A percentile compares a stretch with the other conserved stretches of the same genome.
phyloP scores from a whole-genome alignment of 2,113 vertebrate genomes.

The Aleadryas rufinucha region DNA sequence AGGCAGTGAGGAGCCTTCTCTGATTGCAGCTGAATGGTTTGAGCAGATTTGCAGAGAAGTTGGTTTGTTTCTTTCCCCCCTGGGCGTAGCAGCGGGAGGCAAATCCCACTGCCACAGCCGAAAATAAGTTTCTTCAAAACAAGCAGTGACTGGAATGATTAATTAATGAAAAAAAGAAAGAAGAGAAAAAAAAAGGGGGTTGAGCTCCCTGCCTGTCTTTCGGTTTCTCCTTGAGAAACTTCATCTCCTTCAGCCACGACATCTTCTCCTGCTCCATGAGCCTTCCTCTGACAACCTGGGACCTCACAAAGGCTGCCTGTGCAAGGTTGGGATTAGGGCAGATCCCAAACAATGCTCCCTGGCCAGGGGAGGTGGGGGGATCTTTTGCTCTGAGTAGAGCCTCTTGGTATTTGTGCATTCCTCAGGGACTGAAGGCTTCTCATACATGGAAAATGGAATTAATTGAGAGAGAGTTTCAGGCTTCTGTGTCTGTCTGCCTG shows the following conservation, averaged over 20 bases:
- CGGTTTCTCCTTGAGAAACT: not conserved
- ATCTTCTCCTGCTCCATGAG: rapidly evolving
- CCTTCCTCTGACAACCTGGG: not conserved
- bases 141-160: not conserved
- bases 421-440: not conserved
- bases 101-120: not conserved
- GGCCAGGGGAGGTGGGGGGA: not conserved
- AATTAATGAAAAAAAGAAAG: not conserved
- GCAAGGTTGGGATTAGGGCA: not conserved
- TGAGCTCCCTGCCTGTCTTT: not conserved
- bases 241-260: rapidly evolving
- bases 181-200: too few relatives aligned
- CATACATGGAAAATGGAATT: not conserved
- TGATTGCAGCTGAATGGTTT: not conserved
- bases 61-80: not conserved
- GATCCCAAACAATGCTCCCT: not conserved
- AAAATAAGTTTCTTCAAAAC: not conserved
- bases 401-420: not conserved
- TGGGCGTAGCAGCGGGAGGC: not conserved
- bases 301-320: not conserved
- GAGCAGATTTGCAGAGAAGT: not conserved
- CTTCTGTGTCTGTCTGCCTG: not conserved
- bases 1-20: not conserved
- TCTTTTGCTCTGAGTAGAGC: not conserved
- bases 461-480: not conserved